Base-by-base conservation (phyloP, 2,888 invertebrate genomes). In the Clostera curtula region DNA sequence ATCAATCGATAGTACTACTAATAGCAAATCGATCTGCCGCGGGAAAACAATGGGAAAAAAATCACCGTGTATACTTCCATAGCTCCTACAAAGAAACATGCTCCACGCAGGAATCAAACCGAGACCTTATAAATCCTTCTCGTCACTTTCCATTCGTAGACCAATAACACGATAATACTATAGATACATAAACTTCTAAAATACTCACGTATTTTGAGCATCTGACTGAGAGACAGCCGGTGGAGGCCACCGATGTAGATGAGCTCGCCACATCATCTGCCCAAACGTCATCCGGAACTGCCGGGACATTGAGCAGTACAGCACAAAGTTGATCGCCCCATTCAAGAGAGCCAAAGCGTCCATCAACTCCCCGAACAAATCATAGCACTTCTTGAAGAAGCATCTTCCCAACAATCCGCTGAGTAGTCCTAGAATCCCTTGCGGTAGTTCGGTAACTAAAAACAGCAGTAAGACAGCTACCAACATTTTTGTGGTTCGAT, bases 271-370 rank as follows among this genome's bases (percentile, higher is more conserved):
- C 66, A 82, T 66, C 58, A 83, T 56, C 55, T 79, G 80, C 1
- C 82, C 69, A 34, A 83, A 83, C 10, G 82, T 80, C 68, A 72
- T 75, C 1, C 97, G 88, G 70, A 97, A 97, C 85, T 97, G 96
- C 39, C 93, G 87, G 39, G 95, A 96, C 97, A 97, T 97, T 22
- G 93, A 88, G 61, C 96, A 97, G 66, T 97, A 97, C 12, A 97
- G 86, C 29, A 97, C 93, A 65, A 97, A 97, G 75, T 97, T 97
- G 42, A 97, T 93, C 4, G 95, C 93, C 2, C 96, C 95, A 70
- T 97, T 97, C 36, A 95, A 85, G 21, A 97, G 86, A 0, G 97
- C 96, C 61, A 96, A 75, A 27, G 95, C 90, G 71, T 97, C 96
- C 90, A 96, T 92, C 29, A 96, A 69, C 62, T 96, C 96, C 1